These are phyloP conservation scores for Drosophila pseudoobscura DNA, from an alignment of 1,140 invertebrate species.

Conservation along the genomic window DNA sequence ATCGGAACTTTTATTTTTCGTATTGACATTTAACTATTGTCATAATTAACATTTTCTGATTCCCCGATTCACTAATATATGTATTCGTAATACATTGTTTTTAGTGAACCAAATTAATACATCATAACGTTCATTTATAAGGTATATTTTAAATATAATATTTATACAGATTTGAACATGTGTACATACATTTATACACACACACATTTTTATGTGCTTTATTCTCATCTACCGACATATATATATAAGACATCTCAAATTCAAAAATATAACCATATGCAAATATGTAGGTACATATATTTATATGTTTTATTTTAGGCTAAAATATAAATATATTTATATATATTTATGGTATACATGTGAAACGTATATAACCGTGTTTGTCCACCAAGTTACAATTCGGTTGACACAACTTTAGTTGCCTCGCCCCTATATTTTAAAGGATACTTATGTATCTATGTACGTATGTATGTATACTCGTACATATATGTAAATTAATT, in stretches of 20 bases:
- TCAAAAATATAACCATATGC: constrained; percentile 7
- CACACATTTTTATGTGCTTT: constrained; percentile 3
- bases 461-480: background rate
- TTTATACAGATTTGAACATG: background rate
- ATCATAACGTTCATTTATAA: too few relatives aligned
- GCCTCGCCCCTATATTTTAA: background rate
- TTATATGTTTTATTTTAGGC: background rate
- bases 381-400: constrained; percentile 18
- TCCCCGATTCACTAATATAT: too few relatives aligned
- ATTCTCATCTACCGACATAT: constrained; percentile 7
- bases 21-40: constrained; percentile 23
- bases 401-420: background rate
- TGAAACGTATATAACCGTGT: constrained; percentile 8
- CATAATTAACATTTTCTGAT: too few relatives aligned
- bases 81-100: too few relatives aligned
- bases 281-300: constrained; percentile 2
- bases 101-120: too few relatives aligned
- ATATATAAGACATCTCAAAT: background rate
- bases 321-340: constrained; percentile 5
- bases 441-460: background rate
- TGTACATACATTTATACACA: constrained; percentile 14
- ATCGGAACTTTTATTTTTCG: constrained; percentile 15
- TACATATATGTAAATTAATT: background rate
- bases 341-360: constrained; percentile 6
- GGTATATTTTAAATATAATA: too few relatives aligned